These are phyloP conservation scores for Esox lucius DNA, from an alignment of 2,797 vertebrate genomes.

Conservation along the genomic window DNA sequence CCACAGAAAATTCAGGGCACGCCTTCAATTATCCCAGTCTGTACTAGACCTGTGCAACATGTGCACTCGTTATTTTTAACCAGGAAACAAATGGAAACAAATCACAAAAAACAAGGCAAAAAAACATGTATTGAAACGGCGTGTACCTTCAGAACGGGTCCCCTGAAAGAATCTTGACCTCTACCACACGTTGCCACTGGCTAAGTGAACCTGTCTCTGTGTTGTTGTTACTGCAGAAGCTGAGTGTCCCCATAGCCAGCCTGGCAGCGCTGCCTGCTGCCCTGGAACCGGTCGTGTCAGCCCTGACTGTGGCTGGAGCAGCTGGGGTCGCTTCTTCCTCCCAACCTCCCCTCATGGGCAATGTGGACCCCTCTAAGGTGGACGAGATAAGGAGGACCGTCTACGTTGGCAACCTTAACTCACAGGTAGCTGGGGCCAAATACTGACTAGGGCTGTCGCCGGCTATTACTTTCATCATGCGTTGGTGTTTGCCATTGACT, in stretches of 20 bases:
- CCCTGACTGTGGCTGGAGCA: constrained; percentile 43
- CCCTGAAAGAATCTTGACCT: too few relatives aligned
- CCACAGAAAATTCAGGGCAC: too few relatives aligned
- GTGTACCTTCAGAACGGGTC: too few relatives aligned
- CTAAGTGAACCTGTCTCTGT: constrained; percentile 6
- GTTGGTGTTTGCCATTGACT: too few relatives aligned
- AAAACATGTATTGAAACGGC: too few relatives aligned
- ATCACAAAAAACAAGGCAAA: too few relatives aligned
- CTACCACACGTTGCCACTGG: too few relatives aligned
- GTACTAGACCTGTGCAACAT: too few relatives aligned
- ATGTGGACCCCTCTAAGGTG: constrained; percentile 96
- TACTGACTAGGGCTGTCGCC: neutral
- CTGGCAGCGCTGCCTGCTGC: constrained; percentile 70
- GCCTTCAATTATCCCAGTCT: too few relatives aligned
- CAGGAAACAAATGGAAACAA: too few relatives aligned
- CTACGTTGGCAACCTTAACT: constrained; percentile 95
- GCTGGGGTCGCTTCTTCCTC: constrained; percentile 63
- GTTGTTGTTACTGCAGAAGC: constrained; percentile 54
- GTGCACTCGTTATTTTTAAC: too few relatives aligned
- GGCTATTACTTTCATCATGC: too few relatives aligned
- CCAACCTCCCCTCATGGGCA: constrained; percentile 93
- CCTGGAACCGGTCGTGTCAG: constrained; percentile 74
- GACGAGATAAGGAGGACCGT: constrained; percentile 97
- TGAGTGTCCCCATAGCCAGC: constrained; percentile 86
- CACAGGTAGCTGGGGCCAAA: neutral